Conservation (phyloP, 2,797 vertebrate species). For the Rhynchonycteris naso region DNA sequence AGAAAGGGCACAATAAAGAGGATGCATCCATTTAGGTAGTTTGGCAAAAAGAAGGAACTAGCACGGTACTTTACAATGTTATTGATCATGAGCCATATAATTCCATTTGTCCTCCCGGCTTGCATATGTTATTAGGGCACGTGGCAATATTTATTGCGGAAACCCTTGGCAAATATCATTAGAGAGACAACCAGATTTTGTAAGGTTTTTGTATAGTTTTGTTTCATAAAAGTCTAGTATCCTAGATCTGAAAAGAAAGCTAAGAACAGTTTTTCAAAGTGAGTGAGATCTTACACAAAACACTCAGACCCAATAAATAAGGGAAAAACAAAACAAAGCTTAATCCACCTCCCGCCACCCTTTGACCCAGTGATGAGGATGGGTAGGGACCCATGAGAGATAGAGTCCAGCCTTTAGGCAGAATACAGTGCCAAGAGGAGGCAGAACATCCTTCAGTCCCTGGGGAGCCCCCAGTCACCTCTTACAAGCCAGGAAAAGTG, state of each 20-base stretch:
- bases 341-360: background rate
- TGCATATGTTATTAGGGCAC: constrained; percentile 5
- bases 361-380: background rate
- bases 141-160: background rate
- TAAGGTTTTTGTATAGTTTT: background rate
- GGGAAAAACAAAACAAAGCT: background rate
- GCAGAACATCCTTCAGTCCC: no score
- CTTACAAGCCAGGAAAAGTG: background rate
- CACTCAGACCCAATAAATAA: background rate
- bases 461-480: background rate
- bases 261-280: background rate
- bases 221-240: background rate
- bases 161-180: background rate
- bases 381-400: background rate
- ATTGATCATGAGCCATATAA: background rate
- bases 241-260: constrained; percentile 27
- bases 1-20: constrained; percentile 32
- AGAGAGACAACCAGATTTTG: background rate
- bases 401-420: background rate
- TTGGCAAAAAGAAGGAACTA: constrained; percentile 34
- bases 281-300: background rate
- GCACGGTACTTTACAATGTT: background rate
- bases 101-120: background rate
- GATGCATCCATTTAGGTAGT: background rate
- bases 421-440: background rate